Evolutionary conservation across 2,888 invertebrate species (phyloP).

Genomic region (Drosophila mettleri): DNA sequence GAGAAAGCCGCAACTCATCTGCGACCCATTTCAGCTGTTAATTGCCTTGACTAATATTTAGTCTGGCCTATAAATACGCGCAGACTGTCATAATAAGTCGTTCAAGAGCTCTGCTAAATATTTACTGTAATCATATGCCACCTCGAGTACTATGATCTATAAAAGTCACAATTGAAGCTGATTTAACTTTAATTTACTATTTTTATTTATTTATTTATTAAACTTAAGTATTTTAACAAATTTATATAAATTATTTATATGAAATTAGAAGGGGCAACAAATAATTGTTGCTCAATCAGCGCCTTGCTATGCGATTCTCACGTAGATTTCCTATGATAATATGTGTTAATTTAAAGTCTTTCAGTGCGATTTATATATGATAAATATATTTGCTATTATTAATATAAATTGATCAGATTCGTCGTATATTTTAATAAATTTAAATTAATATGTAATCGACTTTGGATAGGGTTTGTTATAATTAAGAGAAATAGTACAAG

Average conservation of each 20-base stretch:
- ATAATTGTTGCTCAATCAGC: not conserved
- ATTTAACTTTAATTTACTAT: not conserved
- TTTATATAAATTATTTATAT: not conserved
- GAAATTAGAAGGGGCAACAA: not conserved
- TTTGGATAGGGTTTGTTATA: too few relatives aligned
- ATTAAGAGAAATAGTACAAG: too few relatives aligned
- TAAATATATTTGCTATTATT: too few relatives aligned
- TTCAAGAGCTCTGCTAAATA: not conserved
- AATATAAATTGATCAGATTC: too few relatives aligned
- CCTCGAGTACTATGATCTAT: not conserved
- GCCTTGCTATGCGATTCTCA: constrained; percentile 1
- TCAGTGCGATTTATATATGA: too few relatives aligned
- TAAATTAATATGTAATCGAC: too few relatives aligned
- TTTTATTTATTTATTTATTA: too few relatives aligned
- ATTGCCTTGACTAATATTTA: constrained; percentile 44
- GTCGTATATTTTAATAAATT: too few relatives aligned
- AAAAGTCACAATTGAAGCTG: not conserved
- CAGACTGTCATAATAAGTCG: not conserved
- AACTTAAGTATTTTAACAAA: not conserved
- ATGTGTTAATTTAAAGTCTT: too few relatives aligned
- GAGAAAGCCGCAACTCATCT: constrained; percentile 8
- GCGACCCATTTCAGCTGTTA: constrained; percentile 43
- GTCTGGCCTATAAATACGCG: constrained; percentile 34
- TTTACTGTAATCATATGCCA: constrained; percentile 5
- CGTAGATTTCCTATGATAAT: too few relatives aligned